These are phyloP conservation scores for Colostygia pectinataria DNA, from an alignment of 2,888 invertebrate species.

Conservation along the genomic window DNA sequence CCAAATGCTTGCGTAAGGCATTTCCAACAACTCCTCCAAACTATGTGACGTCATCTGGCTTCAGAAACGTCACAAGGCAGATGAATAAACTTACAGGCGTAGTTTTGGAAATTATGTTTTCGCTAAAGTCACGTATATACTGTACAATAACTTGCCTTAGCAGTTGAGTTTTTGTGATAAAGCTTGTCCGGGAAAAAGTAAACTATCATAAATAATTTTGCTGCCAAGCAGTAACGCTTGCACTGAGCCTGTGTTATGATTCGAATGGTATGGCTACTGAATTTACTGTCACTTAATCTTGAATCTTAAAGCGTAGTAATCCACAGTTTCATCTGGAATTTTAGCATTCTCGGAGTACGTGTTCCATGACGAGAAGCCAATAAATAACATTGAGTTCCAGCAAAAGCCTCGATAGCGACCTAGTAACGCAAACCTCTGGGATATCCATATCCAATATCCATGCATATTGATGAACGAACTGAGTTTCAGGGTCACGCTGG, in stretches of 20 bases:
- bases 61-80: slow-evolving; percentile 3
- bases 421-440: not conserved
- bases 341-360: slow-evolving; percentile 7
- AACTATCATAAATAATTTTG: too few relatives aligned
- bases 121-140: too few relatives aligned
- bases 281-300: not conserved
- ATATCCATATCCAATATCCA: not conserved
- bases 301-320: slow-evolving; percentile 1
- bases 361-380: slow-evolving; percentile 1
- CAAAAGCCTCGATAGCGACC: slow-evolving; percentile 5
- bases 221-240: too few relatives aligned
- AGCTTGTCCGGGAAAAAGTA: too few relatives aligned
- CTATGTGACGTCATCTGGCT: slow-evolving; percentile 11
- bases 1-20: slow-evolving; percentile 9
- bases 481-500: slow-evolving; percentile 5
- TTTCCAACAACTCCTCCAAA: slow-evolving; percentile 7
- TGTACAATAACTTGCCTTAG: too few relatives aligned
- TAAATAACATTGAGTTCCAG: slow-evolving; percentile 5
- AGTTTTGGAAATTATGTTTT: not conserved
- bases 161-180: too few relatives aligned
- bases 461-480: slow-evolving; percentile 17
- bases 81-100: not conserved
- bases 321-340: slow-evolving; percentile 1
- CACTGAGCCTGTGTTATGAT: too few relatives aligned
- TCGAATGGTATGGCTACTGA: too few relatives aligned